Conservation (phyloP, 1,140 invertebrate species). For the Diuraphis noxia region DNA sequence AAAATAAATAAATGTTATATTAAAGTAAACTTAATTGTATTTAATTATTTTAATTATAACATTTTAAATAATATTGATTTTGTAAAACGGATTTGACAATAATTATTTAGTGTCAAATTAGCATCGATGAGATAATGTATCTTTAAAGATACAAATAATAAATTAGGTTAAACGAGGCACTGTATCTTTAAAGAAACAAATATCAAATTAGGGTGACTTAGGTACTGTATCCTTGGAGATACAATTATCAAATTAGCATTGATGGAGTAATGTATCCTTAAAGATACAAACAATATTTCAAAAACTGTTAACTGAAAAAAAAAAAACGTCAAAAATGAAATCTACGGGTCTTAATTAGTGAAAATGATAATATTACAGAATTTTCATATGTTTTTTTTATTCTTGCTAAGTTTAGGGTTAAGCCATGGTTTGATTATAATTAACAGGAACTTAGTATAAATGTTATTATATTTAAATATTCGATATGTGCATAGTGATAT, state of each 20-base stretch:
- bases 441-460: too few relatives aligned
- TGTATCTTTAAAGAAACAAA: conserved; percentile 1
- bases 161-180: neutral
- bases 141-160: neutral
- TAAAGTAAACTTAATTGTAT: neutral
- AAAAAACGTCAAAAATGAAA: too few relatives aligned
- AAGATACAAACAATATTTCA: neutral
- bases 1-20: neutral
- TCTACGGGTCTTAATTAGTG: too few relatives aligned
- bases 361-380: neutral
- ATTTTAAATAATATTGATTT: neutral
- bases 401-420: neutral
- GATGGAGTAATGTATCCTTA: neutral
- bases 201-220: neutral
- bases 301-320: too few relatives aligned
- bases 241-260: neutral
- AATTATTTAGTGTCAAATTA: neutral
- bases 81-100: neutral
- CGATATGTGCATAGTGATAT: too few relatives aligned
- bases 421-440: too few relatives aligned
- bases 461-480: too few relatives aligned
- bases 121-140: neutral
- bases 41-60: neutral
- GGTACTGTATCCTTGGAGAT: neutral
- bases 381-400: neutral